These are phyloP conservation scores for Rhopalosiphum maidis DNA, from an alignment of 1,140 invertebrate species.

Conservation along the genomic window DNA sequence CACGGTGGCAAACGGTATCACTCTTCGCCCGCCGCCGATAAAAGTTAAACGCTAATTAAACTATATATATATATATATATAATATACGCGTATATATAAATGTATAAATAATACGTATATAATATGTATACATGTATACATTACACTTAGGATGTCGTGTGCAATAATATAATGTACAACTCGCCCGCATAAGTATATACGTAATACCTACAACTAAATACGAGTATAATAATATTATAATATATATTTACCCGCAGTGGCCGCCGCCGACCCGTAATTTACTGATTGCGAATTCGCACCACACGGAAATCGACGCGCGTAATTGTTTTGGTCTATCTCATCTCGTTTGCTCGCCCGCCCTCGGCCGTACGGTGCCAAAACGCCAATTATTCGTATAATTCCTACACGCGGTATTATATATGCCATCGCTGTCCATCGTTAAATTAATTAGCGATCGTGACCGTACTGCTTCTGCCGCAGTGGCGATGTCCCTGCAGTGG, in stretches of 20 bases:
- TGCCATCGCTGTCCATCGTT: neutral
- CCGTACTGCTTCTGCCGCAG: neutral
- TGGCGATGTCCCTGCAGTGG: neutral
- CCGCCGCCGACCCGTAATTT: neutral
- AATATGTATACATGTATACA: neutral
- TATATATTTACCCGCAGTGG: no score
- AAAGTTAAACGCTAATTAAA: constrained; percentile 3
- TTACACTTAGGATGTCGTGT: neutral
- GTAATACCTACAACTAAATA: no score
- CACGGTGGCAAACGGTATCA: constrained; percentile 6
- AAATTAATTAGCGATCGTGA: constrained; percentile 6
- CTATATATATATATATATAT: neutral
- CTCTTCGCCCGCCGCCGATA: neutral
- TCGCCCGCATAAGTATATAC: neutral
- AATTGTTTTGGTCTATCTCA: neutral
- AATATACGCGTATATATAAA: neutral
- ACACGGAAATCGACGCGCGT: neutral
- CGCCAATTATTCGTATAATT: constrained; percentile 9
- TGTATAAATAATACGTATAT: no score
- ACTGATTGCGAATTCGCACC: neutral
- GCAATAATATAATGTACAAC: no score
- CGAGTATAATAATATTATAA: no score
- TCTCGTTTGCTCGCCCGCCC: neutral
- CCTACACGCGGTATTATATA: neutral
- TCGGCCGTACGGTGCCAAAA: neutral